Evolutionary conservation across 1,140 invertebrate species (phyloP).

Genomic region (Colletes gigas): DNA sequence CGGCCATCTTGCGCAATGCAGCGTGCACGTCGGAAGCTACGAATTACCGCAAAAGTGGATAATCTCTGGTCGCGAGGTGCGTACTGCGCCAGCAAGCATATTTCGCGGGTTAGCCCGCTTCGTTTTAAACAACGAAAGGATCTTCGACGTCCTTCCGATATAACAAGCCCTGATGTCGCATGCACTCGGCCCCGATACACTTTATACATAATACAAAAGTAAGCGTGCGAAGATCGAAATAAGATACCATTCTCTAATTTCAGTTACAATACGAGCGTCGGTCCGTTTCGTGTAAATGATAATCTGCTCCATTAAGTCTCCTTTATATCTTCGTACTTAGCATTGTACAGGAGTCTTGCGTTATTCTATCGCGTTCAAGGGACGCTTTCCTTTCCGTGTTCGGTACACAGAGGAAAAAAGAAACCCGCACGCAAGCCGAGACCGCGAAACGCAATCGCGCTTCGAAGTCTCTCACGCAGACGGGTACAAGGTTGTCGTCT

Average conservation of each 20-base stretch:
- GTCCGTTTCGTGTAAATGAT: slow-evolving; percentile 19
- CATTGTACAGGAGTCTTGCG: background rate
- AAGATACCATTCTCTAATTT: background rate
- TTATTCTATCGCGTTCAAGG: slow-evolving; percentile 43
- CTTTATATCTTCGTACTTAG: slow-evolving; percentile 12
- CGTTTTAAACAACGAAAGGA: background rate
- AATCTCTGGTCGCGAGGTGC: slow-evolving; percentile 53
- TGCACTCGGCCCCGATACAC: background rate
- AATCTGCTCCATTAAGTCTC: slow-evolving; percentile 18
- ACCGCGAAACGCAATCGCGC: slow-evolving; percentile 49
- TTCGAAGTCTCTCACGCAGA: slow-evolving; percentile 53
- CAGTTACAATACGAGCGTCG: background rate
- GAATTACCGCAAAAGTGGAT: slow-evolving; percentile 72
- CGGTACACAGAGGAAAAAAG: slow-evolving; percentile 9
- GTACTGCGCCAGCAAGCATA: background rate
- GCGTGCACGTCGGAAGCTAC: slow-evolving; percentile 56
- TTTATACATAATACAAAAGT: background rate
- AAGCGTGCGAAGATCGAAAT: background rate
- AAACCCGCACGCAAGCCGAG: slow-evolving; percentile 55
- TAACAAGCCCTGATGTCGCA: background rate
- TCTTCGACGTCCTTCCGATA: background rate
- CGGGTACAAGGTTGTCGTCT: slow-evolving; percentile 57
- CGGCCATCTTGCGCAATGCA: slow-evolving; percentile 68
- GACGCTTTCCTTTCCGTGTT: slow-evolving; percentile 41
- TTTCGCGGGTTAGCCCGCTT: background rate